Conservation (phyloP, 2,888 invertebrate species). For the Andrena praecox region DNA sequence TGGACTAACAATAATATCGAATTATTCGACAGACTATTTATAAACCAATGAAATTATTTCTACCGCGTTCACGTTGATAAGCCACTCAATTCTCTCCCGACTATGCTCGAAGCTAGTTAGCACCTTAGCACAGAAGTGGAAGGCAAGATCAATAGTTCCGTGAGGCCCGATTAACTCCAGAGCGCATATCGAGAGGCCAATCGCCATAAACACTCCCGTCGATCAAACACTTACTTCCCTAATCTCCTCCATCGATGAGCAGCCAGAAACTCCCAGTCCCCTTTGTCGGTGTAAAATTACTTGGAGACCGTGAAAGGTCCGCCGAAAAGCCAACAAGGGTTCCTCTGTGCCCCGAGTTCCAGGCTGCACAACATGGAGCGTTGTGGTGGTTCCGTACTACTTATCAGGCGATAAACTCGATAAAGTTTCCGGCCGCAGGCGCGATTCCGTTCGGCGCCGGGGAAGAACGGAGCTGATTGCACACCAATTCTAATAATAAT, state of each 20-base stretch:
- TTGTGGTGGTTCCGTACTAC: not conserved
- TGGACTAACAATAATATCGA: not conserved
- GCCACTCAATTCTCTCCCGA: no score
- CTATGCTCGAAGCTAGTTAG: no score
- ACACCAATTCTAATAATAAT: not conserved
- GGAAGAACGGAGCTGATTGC: not conserved
- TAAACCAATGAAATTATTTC: not conserved
- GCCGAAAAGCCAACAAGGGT: conserved; percentile 32
- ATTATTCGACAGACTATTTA: not conserved
- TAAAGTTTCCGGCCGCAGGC: conserved; percentile 25
- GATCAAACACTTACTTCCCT: not conserved
- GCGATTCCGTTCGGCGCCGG: not conserved
- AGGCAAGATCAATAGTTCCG: no score
- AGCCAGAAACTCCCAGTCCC: not conserved
- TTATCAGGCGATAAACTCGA: conserved; percentile 49
- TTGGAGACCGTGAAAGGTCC: conserved; percentile 26
- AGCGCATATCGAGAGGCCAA: not conserved
- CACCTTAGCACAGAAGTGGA: no score
- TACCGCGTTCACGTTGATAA: no score
- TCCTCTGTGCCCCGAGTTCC: conserved; percentile 20
- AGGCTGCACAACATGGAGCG: not conserved
- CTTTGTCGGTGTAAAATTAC: conserved; percentile 15
- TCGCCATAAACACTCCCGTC: conserved; percentile 7
- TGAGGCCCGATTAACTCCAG: no score
- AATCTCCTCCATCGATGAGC: conserved; percentile 4